These are phyloP conservation scores for Xestobium rufovillosum DNA, from an alignment of 2,888 invertebrate genomes.

Conservation along the genomic window DNA sequence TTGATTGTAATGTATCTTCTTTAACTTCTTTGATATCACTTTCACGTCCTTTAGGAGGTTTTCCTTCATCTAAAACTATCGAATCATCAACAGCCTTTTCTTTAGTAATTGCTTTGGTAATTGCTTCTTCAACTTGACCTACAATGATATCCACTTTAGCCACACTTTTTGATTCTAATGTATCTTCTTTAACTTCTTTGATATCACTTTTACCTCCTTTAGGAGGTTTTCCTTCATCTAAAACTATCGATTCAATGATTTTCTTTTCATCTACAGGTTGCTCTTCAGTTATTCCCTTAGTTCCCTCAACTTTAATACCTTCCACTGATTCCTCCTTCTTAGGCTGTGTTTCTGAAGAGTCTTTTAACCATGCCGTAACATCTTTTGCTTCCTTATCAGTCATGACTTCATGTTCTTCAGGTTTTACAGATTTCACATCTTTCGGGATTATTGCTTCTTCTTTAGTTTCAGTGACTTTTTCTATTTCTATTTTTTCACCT, in stretches of 20 bases:
- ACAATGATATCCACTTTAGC: slow-evolving; percentile 1
- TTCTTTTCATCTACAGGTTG: background rate
- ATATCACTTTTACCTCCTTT: slow-evolving; percentile 21
- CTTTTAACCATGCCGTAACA: slow-evolving; percentile 8
- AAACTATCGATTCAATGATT: too few relatives aligned
- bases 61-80: too few relatives aligned
- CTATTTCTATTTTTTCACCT: slow-evolving; percentile 17
- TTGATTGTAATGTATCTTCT: slow-evolving; percentile 11
- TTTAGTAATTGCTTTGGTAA: background rate
- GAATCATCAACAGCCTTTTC: too few relatives aligned
- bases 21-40: too few relatives aligned
- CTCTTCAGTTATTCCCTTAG: background rate
- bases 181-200: slow-evolving; percentile 24
- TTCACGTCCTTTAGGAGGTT: slow-evolving; percentile 23
- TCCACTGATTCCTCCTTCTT: too few relatives aligned
- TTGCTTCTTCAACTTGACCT: background rate
- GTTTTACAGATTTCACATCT: slow-evolving; percentile 13
- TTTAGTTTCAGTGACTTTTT: too few relatives aligned
- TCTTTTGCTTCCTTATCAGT: slow-evolving; percentile 15
- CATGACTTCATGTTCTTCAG: slow-evolving; percentile 7
- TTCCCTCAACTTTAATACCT: background rate
- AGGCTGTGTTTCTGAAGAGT: too few relatives aligned
- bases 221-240: too few relatives aligned
- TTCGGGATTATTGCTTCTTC: slow-evolving; percentile 16
- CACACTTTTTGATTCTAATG: slow-evolving; percentile 12